A percentile compares a stretch with the other conserved stretches of the same genome.
These are phyloP conservation scores for Tringa solitaria DNA, from an alignment of 2,113 vertebrate genomes.

Conservation along the genomic window DNA sequence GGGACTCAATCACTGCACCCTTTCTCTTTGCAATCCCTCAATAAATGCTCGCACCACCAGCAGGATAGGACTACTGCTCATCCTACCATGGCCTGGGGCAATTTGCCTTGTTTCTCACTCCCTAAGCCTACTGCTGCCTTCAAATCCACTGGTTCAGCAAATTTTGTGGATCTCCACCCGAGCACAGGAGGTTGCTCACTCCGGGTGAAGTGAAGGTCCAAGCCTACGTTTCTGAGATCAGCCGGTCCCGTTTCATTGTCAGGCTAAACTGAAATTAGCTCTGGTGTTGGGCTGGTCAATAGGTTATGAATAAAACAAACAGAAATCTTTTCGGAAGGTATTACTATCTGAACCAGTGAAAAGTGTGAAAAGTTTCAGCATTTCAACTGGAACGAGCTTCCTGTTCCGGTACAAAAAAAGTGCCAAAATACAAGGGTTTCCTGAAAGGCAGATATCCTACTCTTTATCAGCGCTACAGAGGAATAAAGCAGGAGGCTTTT, in stretches of 20 bases:
- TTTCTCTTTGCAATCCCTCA: not conserved
- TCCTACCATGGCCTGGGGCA: not conserved
- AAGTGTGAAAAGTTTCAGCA: not conserved
- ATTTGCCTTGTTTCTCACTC: not conserved
- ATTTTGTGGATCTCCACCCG: not conserved
- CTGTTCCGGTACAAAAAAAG: not conserved
- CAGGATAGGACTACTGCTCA: not conserved
- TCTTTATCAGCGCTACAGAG: not conserved
- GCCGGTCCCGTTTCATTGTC: not conserved
- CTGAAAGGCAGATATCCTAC: not conserved
- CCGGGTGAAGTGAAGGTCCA: not conserved
- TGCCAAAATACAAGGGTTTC: not conserved
- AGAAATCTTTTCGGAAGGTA: not conserved
- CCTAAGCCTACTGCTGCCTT: not conserved
- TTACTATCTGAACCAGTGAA: not conserved
- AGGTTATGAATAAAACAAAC: not conserved
- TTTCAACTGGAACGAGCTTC: not conserved
- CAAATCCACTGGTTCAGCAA: not conserved
- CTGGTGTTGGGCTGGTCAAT: not conserved
- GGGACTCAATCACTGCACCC: not conserved
- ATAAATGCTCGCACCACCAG: not conserved
- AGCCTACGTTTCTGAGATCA: not conserved
- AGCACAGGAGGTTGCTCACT: not conserved
- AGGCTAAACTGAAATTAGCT: not conserved
- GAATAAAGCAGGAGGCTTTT: not conserved